phyloP scores from a whole-genome alignment of 1,140 invertebrate genomes.

The Plodia interpunctella region DNA sequence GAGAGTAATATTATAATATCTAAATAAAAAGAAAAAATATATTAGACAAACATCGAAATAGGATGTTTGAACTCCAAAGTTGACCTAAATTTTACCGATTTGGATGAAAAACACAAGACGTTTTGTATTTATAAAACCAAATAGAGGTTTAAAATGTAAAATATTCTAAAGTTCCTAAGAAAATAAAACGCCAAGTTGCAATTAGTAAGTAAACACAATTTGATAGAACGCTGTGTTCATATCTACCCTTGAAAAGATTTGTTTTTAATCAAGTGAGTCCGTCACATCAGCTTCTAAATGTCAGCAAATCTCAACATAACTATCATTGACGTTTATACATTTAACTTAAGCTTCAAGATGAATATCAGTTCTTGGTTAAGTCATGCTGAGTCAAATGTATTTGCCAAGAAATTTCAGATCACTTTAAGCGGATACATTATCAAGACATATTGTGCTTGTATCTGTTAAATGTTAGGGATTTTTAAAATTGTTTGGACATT shows the following conservation, averaged over 20 bases:
- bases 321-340: background rate
- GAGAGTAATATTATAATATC: no score
- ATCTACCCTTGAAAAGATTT: background rate
- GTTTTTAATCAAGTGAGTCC: background rate
- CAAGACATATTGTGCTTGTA: background rate
- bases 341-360: background rate
- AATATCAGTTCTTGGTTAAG: slow-evolving; percentile 2
- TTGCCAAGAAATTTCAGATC: background rate
- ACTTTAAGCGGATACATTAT: slow-evolving; percentile 1
- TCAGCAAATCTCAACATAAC: background rate
- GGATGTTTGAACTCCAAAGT: no score
- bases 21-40: no score
- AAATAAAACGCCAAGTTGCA: no score
- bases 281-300: background rate
- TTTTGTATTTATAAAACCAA: no score
- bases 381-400: slow-evolving; percentile 1
- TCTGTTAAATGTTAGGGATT: background rate
- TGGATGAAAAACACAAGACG: no score
- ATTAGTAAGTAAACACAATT: no score
- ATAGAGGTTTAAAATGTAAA: no score
- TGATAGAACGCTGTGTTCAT: background rate
- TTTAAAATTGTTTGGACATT: no score
- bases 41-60: no score
- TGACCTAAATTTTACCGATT: no score
- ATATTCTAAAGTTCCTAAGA: no score